Conservation (phyloP, 2,888 invertebrate genomes). For the Neocrepidodera transversa region DNA sequence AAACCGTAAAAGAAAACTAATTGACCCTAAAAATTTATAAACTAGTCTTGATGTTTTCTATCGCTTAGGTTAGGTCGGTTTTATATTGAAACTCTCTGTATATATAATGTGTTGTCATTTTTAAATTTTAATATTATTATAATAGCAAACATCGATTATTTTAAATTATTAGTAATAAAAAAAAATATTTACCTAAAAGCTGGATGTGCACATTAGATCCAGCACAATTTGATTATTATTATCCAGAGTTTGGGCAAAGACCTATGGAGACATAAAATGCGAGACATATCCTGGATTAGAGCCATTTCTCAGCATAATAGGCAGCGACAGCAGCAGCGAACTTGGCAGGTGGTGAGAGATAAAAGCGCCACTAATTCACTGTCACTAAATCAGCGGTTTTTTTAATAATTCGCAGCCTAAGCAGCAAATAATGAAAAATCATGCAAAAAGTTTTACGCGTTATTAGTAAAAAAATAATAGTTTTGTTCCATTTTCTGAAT, state of each 20-base stretch:
- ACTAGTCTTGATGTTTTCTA: too few species aligned
- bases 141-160: too few species aligned
- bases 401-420: conserved; percentile 14
- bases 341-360: conserved; percentile 5
- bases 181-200: conserved; percentile 56
- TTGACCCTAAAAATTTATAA: too few species aligned
- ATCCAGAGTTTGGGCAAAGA: conserved; percentile 56
- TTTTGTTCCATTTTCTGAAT: too few species aligned
- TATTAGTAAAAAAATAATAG: too few species aligned
- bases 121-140: too few species aligned
- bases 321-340: conserved; percentile 8
- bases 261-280: conserved; percentile 55
- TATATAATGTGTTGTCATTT: too few species aligned
- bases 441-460: too few species aligned
- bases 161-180: not conserved
- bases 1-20: too few species aligned
- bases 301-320: conserved; percentile 29
- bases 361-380: conserved; percentile 26
- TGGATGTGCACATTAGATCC: conserved; percentile 56
- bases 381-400: conserved; percentile 17
- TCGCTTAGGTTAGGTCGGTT: too few species aligned
- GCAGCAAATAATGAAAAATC: conserved; percentile 3
- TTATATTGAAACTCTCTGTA: too few species aligned
- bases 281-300: conserved; percentile 48
- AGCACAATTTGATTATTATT: conserved; percentile 58